Evolutionary conservation across 2,888 invertebrate genomes (phyloP).

Genomic region (Clistopyga incitator): DNA sequence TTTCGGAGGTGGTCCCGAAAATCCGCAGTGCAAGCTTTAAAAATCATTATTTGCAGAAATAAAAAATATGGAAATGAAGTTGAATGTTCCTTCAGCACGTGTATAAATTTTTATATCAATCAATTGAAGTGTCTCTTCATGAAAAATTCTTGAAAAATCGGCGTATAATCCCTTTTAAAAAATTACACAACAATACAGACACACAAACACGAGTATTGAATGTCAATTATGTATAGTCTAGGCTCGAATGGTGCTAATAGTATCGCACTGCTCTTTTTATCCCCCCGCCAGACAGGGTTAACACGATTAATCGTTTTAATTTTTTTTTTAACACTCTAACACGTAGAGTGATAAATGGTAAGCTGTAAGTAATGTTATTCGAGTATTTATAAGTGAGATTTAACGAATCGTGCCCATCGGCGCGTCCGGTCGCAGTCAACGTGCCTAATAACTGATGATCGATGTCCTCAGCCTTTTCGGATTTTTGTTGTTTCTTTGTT

Average conservation of each 20-base stretch:
- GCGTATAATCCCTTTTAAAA: too few species aligned
- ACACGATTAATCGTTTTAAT: slow-evolving; percentile 12
- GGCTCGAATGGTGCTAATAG: slow-evolving; percentile 9
- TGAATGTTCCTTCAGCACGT: too few species aligned
- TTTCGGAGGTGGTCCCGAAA: too few species aligned
- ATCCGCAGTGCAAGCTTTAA: too few species aligned
- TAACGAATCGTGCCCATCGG: slow-evolving; percentile 11
- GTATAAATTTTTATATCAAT: too few species aligned
- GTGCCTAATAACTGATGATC: slow-evolving; percentile 8
- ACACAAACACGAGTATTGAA: neutral
- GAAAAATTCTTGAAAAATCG: too few species aligned
- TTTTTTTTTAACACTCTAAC: slow-evolving; percentile 14
- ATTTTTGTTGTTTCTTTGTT: neutral
- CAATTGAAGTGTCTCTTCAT: too few species aligned
- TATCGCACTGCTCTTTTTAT: neutral
- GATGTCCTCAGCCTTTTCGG: neutral
- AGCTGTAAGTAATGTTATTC: neutral
- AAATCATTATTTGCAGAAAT: too few species aligned
- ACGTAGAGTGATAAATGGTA: slow-evolving; percentile 5
- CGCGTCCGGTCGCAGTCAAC: slow-evolving; percentile 7
- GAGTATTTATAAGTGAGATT: neutral
- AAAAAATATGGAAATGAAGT: too few species aligned
- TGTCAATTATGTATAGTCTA: slow-evolving; percentile 41
- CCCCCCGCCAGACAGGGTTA: slow-evolving; percentile 26
- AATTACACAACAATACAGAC: too few species aligned